phyloP scores from a whole-genome alignment of 2,797 vertebrate species.

The Pipistrellus pipistrellus region DNA sequence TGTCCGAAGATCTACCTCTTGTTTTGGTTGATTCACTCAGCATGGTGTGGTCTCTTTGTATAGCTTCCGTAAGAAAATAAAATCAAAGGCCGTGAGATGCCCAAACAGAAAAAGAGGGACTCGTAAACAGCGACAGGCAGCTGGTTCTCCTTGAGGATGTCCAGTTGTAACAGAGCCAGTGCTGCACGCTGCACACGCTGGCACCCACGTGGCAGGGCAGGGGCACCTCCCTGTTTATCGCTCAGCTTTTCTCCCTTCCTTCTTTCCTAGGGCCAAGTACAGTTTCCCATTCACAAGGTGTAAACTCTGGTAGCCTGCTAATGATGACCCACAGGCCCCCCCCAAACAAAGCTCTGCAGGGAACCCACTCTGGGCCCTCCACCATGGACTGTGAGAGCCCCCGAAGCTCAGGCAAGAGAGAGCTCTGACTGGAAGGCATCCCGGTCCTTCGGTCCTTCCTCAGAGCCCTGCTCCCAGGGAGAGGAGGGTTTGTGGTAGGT shows the following conservation, averaged over 20 bases:
- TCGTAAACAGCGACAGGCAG: not conserved
- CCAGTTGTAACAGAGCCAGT: not conserved
- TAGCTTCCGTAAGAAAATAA: not conserved
- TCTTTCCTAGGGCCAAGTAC: not conserved
- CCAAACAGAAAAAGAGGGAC: not conserved
- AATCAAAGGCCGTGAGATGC: not conserved
- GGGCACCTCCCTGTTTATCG: not conserved
- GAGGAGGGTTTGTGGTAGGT: not conserved
- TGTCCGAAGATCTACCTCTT: not conserved
- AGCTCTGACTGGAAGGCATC: not conserved
- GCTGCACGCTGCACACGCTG: not conserved
- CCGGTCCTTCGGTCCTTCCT: not conserved
- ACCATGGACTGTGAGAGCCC: not conserved
- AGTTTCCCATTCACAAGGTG: not conserved
- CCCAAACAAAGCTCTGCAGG: not conserved
- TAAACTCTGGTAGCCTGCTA: not conserved
- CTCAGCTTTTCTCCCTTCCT: not conserved
- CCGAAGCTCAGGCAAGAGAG: not conserved
- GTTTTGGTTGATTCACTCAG: not conserved
- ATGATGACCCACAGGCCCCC: not conserved
- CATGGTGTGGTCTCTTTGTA: not conserved
- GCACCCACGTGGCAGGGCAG: not conserved
- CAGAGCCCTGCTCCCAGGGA: not conserved
- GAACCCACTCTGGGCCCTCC: not conserved
- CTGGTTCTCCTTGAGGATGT: not conserved